A percentile compares a stretch with the other conserved stretches of the same genome.
These are phyloP conservation scores for Acanthosepion lycidas DNA, from an alignment of 2,888 invertebrate species.

Conservation along the genomic window DNA sequence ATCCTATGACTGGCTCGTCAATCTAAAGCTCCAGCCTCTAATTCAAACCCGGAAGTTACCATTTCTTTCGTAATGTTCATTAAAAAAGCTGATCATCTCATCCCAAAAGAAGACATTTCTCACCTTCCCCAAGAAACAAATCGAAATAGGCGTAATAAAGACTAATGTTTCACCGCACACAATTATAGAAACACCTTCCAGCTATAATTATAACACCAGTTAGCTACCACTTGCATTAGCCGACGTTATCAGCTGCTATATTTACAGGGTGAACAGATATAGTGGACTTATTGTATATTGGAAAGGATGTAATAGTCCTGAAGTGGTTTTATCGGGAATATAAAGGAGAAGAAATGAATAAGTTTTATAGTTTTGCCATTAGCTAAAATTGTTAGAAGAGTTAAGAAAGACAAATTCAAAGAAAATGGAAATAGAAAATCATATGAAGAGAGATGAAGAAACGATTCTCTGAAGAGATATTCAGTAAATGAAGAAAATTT, in stretches of 20 bases:
- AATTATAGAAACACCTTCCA: neutral
- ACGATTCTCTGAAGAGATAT: too few species aligned
- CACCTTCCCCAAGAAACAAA: neutral
- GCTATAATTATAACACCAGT: slow-evolving; percentile 11
- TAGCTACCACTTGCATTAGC: neutral
- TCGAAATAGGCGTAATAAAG: neutral
- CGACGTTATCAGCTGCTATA: neutral
- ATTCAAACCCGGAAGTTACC: neutral
- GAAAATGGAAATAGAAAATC: too few species aligned
- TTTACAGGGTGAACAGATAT: neutral
- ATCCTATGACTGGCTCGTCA: neutral
- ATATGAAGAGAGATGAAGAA: too few species aligned
- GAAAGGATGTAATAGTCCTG: neutral
- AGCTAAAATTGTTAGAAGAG: too few species aligned
- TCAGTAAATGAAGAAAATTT: too few species aligned
- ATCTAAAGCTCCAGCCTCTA: neutral
- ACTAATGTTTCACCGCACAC: neutral
- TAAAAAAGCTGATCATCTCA: neutral
- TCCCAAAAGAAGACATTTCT: neutral
- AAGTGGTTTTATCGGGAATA: neutral
- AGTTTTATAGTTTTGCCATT: too few species aligned
- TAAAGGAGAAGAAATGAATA: neutral
- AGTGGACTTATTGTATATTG: neutral
- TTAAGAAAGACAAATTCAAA: too few species aligned
- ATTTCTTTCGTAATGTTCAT: neutral